Base-by-base conservation (phyloP, 2,113 vertebrate genomes). In the Sisor rabdophorus region DNA sequence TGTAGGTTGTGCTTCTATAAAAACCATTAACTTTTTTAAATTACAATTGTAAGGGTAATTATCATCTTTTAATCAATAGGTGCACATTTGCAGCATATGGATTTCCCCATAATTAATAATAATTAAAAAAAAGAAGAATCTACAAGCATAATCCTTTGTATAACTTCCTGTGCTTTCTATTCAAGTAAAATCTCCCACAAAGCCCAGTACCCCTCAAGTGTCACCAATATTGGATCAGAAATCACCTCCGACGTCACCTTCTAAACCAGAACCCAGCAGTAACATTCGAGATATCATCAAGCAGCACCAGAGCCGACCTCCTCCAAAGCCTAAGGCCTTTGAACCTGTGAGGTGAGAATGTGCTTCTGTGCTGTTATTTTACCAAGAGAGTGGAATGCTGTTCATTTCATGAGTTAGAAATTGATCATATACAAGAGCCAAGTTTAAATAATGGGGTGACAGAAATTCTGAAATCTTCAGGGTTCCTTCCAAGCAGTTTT, bases 241-340 rank as follows among this genome's bases (percentile, higher is more conserved):
- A 1, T 22, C 76, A 15, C 83, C 77, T 8, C 79, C 61, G 52
- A 56, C 64, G 1, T 15, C 63, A 4, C 13, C 82, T 47, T 56
- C 85, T 15, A 86, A 55, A n/a, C 75, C 80, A 0, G 79, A 89
- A 56, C 97, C 97, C 61, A 96, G 94, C 82, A 90, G 72, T 13
- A 93, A 92, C 73, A 99, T 99, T 5, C 80, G 89, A 13, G 93
- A 96, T 24, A 96, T 99, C 85, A 95, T 99, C 87, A 94, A 91
- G 73, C 87, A 86, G 89, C 98, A 92, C 84, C 94, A 98, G 88
- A 96, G 81, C 83, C 89, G 94, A 11, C 93, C 94, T 0, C 65
- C 65, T 44, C 88, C 88, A 0, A 89, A 94, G 26, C 93, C 93
- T 0, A 83, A 89, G 82, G 87, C 92, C 0, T 83, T 90, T 0